Evolutionary conservation across 1,140 invertebrate species (phyloP).

Genomic region (Cheumatopsyche charites): DNA sequence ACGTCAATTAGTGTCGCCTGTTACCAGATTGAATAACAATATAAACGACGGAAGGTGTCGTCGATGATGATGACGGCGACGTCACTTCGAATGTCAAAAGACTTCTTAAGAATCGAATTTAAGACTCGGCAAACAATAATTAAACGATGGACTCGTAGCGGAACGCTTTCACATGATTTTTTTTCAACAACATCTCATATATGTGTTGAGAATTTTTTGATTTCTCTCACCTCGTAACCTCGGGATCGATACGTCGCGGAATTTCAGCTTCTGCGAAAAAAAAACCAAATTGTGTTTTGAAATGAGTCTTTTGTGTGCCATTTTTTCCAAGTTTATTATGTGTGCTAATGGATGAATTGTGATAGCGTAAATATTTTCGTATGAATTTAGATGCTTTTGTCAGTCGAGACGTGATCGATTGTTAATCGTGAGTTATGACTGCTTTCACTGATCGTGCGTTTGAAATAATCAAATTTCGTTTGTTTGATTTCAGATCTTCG

Average conservation of each 20-base stretch:
- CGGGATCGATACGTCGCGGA: background rate
- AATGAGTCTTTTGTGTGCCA: too few relatives aligned
- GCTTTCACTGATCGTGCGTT: conserved; percentile 5
- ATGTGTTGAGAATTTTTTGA: too few relatives aligned
- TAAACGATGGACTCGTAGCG: background rate
- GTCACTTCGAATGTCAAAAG: background rate
- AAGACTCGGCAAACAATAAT: conserved; percentile 15
- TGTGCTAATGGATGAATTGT: too few relatives aligned
- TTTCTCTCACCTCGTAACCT: conserved; percentile 1
- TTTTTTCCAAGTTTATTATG: too few relatives aligned
- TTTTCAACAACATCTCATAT: too few relatives aligned
- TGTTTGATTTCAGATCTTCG: conserved; percentile 42
- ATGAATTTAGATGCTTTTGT: background rate
- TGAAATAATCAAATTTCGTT: conserved; percentile 4
- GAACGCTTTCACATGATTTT: conserved; percentile 11
- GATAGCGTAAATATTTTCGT: too few relatives aligned
- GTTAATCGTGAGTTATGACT: background rate
- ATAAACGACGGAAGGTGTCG: background rate
- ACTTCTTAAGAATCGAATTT: background rate
- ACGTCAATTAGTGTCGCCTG: conserved; percentile 11
- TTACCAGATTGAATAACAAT: background rate
- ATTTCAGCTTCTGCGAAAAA: too few relatives aligned
- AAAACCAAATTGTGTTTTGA: too few relatives aligned
- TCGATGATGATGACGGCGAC: background rate
- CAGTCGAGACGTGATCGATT: conserved; percentile 1